These are phyloP conservation scores for Tetropium fuscum DNA, from an alignment of 2,888 invertebrate species.

Conservation along the genomic window DNA sequence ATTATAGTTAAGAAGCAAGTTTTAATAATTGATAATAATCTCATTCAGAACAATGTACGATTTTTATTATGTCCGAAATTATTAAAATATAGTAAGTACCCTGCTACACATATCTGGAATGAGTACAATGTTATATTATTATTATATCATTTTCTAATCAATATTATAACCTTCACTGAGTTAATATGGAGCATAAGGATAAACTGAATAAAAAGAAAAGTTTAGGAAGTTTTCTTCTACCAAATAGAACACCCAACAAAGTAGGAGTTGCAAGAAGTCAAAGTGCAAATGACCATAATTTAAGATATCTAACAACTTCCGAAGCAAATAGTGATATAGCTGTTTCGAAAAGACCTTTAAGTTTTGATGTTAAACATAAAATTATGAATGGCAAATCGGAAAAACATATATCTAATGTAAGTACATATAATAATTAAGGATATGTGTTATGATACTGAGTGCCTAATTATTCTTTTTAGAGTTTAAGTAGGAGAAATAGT, in stretches of 20 bases:
- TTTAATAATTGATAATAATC: no score
- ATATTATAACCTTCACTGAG: conserved; percentile 37
- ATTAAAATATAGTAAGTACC: no score
- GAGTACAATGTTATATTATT: no score
- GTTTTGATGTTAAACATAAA: conserved; percentile 56
- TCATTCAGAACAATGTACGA: no score
- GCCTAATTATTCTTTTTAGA: conserved; percentile 35
- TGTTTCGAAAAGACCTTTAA: conserved; percentile 62
- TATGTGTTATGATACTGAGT: conserved; percentile 5
- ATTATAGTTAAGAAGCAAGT: no score
- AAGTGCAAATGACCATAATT: conserved; percentile 53
- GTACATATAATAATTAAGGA: conserved; percentile 8
- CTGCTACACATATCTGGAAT: no score
- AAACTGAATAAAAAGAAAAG: conserved; percentile 60
- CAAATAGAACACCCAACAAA: conserved; percentile 63
- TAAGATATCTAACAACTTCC: conserved; percentile 44
- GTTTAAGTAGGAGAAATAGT: conserved; percentile 58
- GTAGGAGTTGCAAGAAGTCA: conserved; percentile 61
- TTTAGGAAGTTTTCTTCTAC: conserved; percentile 59
- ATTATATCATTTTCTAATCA: conserved; percentile 30
- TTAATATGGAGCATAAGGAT: conserved; percentile 55
- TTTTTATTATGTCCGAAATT: no score
- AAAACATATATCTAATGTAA: background rate
- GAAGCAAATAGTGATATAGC: conserved; percentile 53
- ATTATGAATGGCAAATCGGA: conserved; percentile 40